Percentiles rank a stretch among this genome's conserved stretches.
phyloP scores from a whole-genome alignment of 1,140 invertebrate genomes.

The Conopomorpha cramerella region DNA sequence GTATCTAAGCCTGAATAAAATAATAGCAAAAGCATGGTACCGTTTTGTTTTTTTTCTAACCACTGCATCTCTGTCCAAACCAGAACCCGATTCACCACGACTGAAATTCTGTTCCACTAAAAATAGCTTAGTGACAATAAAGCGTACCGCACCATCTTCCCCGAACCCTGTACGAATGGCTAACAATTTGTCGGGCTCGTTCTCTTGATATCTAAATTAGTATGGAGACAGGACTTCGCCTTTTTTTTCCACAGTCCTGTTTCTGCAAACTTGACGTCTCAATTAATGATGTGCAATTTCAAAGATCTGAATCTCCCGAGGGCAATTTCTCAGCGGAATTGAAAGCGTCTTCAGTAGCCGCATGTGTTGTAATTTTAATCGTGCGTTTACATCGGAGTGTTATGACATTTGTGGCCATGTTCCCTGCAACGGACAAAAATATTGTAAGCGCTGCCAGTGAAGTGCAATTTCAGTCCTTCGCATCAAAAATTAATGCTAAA shows the following conservation, averaged over 20 bases:
- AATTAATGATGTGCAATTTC: conserved; percentile 50
- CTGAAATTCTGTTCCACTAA: conserved; percentile 24
- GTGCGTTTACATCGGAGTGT: no score
- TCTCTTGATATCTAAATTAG: conserved; percentile 54
- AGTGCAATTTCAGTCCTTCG: no score
- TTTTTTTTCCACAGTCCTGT: conserved; percentile 24
- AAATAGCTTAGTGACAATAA: conserved; percentile 32
- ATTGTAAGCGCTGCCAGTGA: no score
- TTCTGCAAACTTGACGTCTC: conserved; percentile 40
- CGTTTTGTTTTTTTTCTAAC: no score
- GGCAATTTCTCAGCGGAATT: conserved; percentile 28
- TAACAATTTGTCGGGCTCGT: conserved; percentile 44
- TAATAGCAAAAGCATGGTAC: no score
- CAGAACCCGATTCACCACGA: no score
- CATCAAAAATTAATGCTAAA: conserved; percentile 54
- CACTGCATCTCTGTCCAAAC: no score
- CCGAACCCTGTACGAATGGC: conserved; percentile 35
- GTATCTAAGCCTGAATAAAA: no score
- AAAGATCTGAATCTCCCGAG: conserved; percentile 39
- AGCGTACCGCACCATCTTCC: no score
- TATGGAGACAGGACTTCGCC: conserved; percentile 32
- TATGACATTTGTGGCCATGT: no score
- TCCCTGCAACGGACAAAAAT: no score
- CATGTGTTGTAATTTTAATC: no score
- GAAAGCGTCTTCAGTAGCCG: conserved; percentile 13